Base-by-base conservation (phyloP, 2,888 invertebrate genomes). In the Scaptomyza flava region DNA sequence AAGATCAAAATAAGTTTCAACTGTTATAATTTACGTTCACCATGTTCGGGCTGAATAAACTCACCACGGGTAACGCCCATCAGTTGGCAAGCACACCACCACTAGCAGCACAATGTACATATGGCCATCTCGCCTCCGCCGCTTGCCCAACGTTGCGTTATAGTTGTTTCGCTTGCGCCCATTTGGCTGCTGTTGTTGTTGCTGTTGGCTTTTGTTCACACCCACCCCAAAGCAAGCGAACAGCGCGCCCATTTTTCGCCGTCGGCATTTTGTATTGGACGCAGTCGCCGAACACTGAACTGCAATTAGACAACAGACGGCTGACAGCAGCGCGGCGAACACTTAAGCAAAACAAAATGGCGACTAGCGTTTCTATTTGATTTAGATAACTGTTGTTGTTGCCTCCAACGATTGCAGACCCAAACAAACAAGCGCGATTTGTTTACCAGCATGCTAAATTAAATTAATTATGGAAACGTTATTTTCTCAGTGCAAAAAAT, bases 241-340 rank as follows among this genome's bases (percentile, higher is more conserved):
- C 59, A 68, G 36, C 68, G 81, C 78, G 76, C 81, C 81, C 85
- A 79, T 79, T 84, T 79, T 84, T 79, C 67, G 77, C 79, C 79
- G 75, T 72, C 80, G 80, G 80, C 77, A 79, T 79, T 79, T 77
- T 75, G 80, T 80, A 78, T 78, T 78, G 77, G 72, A 71, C 63
- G 68, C 67, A 71, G 76, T 34, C 54, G 61, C 61, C n/a, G 33
- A 54, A 45, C 43, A 60, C 58, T 47, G 65, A 60, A 60, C 61
- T 68, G 75, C 72, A 75, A 75, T 75, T 75, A 75, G 71, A 74
- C 67, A 59, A 57, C 53, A 61, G 65, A 46, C 69, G 42, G 65
- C 52, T 38, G 68, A 50, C 34, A 34, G 50, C 30, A 34, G n/a
- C 36, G 47, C 56, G 45, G 52, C 66, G 42, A 50, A n/a, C 53